phyloP scores from a whole-genome alignment of 2,113 vertebrate genomes.

The Entelurus aequoreus region DNA sequence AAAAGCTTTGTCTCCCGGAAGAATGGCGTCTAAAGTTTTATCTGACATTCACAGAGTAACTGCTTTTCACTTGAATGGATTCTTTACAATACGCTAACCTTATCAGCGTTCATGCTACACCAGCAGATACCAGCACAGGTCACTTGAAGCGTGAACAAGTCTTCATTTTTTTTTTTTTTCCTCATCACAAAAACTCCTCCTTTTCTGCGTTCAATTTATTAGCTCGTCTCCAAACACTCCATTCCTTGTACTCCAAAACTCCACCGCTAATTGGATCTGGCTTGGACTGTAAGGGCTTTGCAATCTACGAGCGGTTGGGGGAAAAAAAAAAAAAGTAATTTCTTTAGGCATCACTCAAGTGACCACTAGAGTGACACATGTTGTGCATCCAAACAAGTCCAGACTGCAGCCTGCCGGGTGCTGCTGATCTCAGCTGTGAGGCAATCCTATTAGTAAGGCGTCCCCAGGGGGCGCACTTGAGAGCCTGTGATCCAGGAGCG shows the following conservation, averaged over 20 bases:
- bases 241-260: slow-evolving; percentile 51
- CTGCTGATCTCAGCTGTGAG: not conserved
- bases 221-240: slow-evolving; percentile 28
- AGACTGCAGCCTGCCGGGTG: slow-evolving; percentile 3
- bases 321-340: slow-evolving; percentile 52
- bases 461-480: not conserved
- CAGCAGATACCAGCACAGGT: slow-evolving; percentile 50
- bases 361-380: slow-evolving; percentile 49
- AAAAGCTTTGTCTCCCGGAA: slow-evolving; percentile 52
- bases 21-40: slow-evolving; percentile 60
- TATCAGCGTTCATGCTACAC: slow-evolving; percentile 41
- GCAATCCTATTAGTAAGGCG: not conserved
- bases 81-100: slow-evolving; percentile 52
- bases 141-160: slow-evolving; percentile 36
- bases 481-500: not conserved
- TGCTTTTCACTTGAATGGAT: slow-evolving; percentile 59
- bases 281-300: slow-evolving; percentile 66
- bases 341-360: slow-evolving; percentile 62
- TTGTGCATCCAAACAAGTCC: slow-evolving; percentile 25
- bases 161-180: slow-evolving; percentile 21
- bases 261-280: slow-evolving; percentile 70
- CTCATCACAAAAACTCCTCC: slow-evolving; percentile 28
- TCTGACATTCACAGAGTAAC: slow-evolving; percentile 59
- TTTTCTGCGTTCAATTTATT: slow-evolving; percentile 47
- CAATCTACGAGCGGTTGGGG: slow-evolving; percentile 54